phyloP scores from a whole-genome alignment of 2,113 vertebrate species.

The Melanerpes aurifrons region DNA sequence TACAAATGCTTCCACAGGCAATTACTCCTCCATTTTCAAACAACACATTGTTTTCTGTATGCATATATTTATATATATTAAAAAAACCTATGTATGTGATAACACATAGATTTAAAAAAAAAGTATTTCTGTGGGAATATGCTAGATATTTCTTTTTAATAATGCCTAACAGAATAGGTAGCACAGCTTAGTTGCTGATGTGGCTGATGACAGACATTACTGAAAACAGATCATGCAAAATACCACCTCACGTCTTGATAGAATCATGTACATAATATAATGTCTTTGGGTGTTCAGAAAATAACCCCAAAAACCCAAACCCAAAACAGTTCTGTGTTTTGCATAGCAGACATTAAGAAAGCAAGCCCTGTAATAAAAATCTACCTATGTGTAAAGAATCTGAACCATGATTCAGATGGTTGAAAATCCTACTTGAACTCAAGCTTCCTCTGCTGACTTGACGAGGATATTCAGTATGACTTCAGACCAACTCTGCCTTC shows the following conservation, averaged over 20 bases:
- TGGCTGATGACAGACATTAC: background rate
- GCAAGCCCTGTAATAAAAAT: background rate
- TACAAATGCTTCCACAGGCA: constrained; percentile 62
- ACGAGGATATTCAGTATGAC: background rate
- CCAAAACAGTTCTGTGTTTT: background rate
- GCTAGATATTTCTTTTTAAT: background rate
- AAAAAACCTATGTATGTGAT: background rate
- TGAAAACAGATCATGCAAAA: background rate
- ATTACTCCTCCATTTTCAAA: background rate
- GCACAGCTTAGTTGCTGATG: background rate
- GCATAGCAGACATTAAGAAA: background rate
- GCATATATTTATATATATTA: background rate
- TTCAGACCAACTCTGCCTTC: background rate
- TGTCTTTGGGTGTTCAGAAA: background rate
- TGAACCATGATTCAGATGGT: background rate
- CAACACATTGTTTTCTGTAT: background rate
- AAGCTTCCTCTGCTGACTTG: background rate
- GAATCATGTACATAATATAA: background rate
- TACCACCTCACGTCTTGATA: background rate
- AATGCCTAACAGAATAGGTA: background rate
- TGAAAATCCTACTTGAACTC: background rate
- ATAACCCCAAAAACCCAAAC: background rate
- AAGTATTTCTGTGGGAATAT: background rate
- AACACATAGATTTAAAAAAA: background rate
- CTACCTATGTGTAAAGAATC: background rate